A percentile compares a stretch with the other conserved stretches of the same genome.
Evolutionary conservation across 1,140 invertebrate species (phyloP).

Genomic region (Eciton burchellii): DNA sequence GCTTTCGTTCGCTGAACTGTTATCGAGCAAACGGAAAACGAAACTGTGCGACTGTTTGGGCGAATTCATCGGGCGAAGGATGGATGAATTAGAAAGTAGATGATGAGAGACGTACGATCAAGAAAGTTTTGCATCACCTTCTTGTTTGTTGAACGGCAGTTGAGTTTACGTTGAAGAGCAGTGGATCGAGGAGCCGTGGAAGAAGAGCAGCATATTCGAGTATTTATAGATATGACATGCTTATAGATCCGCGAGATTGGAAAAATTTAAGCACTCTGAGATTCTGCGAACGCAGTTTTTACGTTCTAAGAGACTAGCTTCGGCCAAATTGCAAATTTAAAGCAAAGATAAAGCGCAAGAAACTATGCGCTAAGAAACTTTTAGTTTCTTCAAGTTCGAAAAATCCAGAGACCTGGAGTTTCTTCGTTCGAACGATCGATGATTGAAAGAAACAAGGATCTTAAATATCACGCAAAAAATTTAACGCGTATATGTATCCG

Average conservation of each 20-base stretch:
- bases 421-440: neutral
- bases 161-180: constrained; percentile 47
- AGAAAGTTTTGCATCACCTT: constrained; percentile 57
- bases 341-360: neutral
- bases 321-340: neutral
- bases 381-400: neutral
- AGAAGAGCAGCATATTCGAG: constrained; percentile 16
- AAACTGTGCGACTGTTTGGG: constrained; percentile 6
- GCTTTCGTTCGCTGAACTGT: too few relatives aligned
- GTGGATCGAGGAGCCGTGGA: constrained; percentile 39
- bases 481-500: too few relatives aligned
- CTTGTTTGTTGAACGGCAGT: constrained; percentile 49
- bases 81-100: constrained; percentile 39
- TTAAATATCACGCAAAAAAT: neutral
- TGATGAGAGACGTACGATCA: constrained; percentile 26
- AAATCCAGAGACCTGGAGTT: neutral
- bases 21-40: too few relatives aligned
- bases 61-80: neutral
- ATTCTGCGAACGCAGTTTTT: neutral
- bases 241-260: neutral
- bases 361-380: neutral
- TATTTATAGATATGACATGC: neutral
- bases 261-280: neutral
- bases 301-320: neutral
- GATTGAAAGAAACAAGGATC: constrained; percentile 16